Evolutionary conservation across 2,888 invertebrate species (phyloP), one percentile per base, ranked within the genome.

Genomic region (Drosophila mercatorum): DNA sequence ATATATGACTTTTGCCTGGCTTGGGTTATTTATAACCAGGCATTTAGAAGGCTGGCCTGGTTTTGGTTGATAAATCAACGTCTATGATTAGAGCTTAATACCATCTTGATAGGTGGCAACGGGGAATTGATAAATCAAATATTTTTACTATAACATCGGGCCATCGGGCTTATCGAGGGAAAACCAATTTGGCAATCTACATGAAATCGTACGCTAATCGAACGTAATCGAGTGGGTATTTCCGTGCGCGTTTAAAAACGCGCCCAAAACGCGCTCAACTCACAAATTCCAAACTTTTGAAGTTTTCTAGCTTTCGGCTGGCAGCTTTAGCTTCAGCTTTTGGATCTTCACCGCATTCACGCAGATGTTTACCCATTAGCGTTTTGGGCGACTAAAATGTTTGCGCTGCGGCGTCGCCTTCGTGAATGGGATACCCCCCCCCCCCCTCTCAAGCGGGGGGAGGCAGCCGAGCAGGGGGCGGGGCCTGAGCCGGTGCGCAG

Each of bases 321-420:
- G 12, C 51, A 61, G 71, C 66, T 75, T 75, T 52, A 36, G 62
- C 36, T 47, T 22, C 49, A 60, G 69, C 68, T 77, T 77, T 81
- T 77, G 80, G 81, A 80, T 75, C 85, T 85, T 82, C 70, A 74
- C 78, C 81, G 70, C 77, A 75, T 75, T 68, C 74, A 53, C 41
- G 73, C 72, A 75, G 60, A 59, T 91, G 89, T 91, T 91, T 91
- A 88, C 90, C 91, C 91, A 91, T 91, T 91, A 91, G 89, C 90
- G 91, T 89, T 85, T 83, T 85, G 83, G 76, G 75, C 77, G 67
- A 61, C 80, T 85, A 81, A 86, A 86, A 86, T 86, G 81, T 86
- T 86, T 86, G 73, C 83, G 73, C 68, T 78, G 77, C 63, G 81
- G 64, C 75, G 78, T 68, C 76, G 80, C 49, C 69, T 40, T 46